Conservation (phyloP, 92 coral and sea anemone genomes). For the Diadumene lineata region DNA sequence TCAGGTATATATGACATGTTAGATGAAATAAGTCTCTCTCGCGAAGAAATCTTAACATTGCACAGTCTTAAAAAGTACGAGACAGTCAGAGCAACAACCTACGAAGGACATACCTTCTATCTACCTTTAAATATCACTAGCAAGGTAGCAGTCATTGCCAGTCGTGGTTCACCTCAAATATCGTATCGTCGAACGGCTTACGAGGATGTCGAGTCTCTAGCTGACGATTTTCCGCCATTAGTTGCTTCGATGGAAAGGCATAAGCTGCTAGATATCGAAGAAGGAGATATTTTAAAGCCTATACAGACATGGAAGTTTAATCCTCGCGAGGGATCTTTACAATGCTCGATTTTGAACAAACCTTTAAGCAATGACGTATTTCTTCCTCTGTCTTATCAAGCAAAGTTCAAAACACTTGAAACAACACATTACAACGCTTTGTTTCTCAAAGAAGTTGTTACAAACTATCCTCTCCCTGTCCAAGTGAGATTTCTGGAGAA, state of each 20-base stretch:
- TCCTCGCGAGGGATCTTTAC: neutral
- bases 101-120: conserved; percentile 13
- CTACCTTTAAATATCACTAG: conserved; percentile 27
- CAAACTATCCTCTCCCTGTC: conserved; percentile 10
- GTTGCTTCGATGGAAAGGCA: conserved; percentile 4
- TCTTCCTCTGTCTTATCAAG: conserved; percentile 15
- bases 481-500: conserved; percentile 21
- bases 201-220: neutral
- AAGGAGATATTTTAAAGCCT: conserved; percentile 31
- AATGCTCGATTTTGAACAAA: conserved; percentile 6
- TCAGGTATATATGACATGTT: conserved; percentile 26
- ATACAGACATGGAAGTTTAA: neutral
- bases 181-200: neutral
- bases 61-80: conserved; percentile 17
- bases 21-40: conserved; percentile 24
- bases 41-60: conserved; percentile 24
- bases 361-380: neutral
- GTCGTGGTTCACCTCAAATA: neutral
- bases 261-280: conserved; percentile 5
- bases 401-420: conserved; percentile 26
- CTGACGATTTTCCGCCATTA: conserved; percentile 14
- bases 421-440: neutral
- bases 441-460: conserved; percentile 25
- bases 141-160: conserved; percentile 2
- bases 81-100: conserved; percentile 28